A percentile compares a stretch with the other conserved stretches of the same genome.
Conservation (phyloP, 2,888 invertebrate species). For the Cheilosia urbana region DNA sequence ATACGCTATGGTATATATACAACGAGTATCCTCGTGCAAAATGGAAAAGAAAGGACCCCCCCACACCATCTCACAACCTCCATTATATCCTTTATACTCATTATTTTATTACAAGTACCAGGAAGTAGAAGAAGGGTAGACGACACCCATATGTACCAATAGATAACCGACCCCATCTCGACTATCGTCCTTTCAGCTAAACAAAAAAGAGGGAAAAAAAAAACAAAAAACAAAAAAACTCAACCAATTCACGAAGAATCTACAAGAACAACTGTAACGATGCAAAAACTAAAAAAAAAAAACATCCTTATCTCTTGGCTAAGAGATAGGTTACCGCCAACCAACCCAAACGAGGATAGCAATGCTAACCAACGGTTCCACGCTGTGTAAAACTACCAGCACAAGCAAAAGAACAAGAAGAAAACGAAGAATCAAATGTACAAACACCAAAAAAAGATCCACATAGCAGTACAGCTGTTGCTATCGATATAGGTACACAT, state of each 20-base stretch:
- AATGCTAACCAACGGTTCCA: conserved; percentile 18
- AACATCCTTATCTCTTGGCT: conserved; percentile 38
- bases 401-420: conserved; percentile 4
- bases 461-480: conserved; percentile 18
- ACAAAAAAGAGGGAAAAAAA: neutral
- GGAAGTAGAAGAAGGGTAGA: conserved; percentile 5
- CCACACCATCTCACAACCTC: neutral
- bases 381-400: conserved; percentile 15
- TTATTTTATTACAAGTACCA: conserved; percentile 44
- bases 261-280: conserved; percentile 40
- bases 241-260: conserved; percentile 11
- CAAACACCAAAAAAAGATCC: conserved; percentile 22
- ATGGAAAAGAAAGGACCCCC: neutral
- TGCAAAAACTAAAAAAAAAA: neutral
- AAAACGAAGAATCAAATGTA: conserved; percentile 39
- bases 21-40: neutral
- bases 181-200: conserved; percentile 22
- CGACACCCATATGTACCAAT: conserved; percentile 11
- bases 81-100: conserved; percentile 43
- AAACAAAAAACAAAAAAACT: too few species aligned
- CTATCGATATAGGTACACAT: conserved; percentile 41
- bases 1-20: neutral
- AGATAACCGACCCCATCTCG: conserved; percentile 19
- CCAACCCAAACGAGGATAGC: conserved; percentile 38
- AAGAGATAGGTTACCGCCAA: conserved; percentile 38